Evolutionary conservation across 92 coral and sea anemone species (phyloP).

Genomic region (Diadumene lineata): DNA sequence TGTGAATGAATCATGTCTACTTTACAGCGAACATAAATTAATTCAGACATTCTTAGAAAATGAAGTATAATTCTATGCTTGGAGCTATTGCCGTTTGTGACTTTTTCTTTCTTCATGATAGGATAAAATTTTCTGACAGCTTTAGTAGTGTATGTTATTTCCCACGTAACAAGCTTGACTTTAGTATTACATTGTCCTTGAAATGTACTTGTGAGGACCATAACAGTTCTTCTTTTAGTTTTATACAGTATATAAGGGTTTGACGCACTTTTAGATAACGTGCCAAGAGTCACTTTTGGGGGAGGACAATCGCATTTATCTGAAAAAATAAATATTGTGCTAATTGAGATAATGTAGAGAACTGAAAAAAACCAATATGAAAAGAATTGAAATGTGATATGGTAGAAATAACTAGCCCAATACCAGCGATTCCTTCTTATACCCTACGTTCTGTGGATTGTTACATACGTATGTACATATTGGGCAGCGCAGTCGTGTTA

Average conservation of each 20-base stretch:
- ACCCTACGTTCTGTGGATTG: too few species aligned
- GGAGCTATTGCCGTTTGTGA: constrained; percentile 13
- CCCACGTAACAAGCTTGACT: constrained; percentile 41
- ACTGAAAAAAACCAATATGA: too few species aligned
- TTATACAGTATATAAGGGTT: constrained; percentile 44
- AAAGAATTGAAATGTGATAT: too few species aligned
- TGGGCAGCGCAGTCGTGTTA: too few species aligned
- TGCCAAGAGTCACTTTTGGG: constrained; percentile 35
- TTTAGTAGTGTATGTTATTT: constrained; percentile 11
- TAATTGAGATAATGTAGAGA: too few species aligned
- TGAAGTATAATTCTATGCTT: not conserved
- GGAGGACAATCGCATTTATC: constrained; percentile 64
- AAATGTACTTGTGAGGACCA: constrained; percentile 33
- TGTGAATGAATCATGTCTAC: constrained; percentile 43
- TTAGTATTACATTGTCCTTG: constrained; percentile 27
- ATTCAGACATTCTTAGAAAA: constrained; percentile 5
- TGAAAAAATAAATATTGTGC: constrained; percentile 13
- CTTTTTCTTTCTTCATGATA: not conserved
- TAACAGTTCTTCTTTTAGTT: not conserved
- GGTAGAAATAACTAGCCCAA: too few species aligned
- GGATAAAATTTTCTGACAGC: constrained; percentile 1
- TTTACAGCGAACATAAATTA: constrained; percentile 61
- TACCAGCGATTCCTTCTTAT: too few species aligned
- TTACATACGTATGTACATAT: too few species aligned
- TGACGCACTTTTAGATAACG: constrained; percentile 34